Evolutionary conservation across 1,140 invertebrate species (phyloP).

Genomic region (Anastrepha obliqua): DNA sequence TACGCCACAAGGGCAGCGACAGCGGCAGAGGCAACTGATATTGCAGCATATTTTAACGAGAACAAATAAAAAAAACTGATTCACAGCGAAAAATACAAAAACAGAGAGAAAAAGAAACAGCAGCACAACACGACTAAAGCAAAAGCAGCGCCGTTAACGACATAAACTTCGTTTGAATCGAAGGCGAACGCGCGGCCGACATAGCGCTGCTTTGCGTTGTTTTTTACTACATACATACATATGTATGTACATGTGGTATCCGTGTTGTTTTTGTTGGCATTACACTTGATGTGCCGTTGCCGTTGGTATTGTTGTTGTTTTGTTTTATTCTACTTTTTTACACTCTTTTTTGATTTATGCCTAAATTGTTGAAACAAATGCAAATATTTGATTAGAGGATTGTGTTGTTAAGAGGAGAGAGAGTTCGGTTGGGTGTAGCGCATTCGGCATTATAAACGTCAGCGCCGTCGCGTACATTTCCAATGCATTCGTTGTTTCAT

Average conservation of each 20-base stretch:
- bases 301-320: not conserved
- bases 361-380: not conserved
- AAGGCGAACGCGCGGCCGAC: constrained; percentile 9
- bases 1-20: not conserved
- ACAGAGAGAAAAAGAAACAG: not conserved
- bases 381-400: not conserved
- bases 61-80: not conserved
- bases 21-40: not conserved
- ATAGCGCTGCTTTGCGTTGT: constrained; percentile 4
- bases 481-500: not conserved
- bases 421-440: not conserved
- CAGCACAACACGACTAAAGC: not conserved
- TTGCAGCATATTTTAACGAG: constrained; percentile 15
- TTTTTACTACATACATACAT: not conserved
- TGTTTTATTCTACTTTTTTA: not conserved
- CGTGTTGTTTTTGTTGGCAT: constrained; percentile 33
- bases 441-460: not conserved
- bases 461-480: constrained; percentile 15
- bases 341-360: not conserved
- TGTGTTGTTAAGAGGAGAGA: not conserved
- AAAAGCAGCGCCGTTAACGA: constrained; percentile 1
- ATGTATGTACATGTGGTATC: not conserved
- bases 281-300: constrained; percentile 49
- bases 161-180: not conserved
- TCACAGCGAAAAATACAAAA: not conserved